Evolutionary conservation across 2,113 vertebrate species (phyloP), one percentile per base, ranked within the genome.

Genomic region (Sapayoa aenigma): DNA sequence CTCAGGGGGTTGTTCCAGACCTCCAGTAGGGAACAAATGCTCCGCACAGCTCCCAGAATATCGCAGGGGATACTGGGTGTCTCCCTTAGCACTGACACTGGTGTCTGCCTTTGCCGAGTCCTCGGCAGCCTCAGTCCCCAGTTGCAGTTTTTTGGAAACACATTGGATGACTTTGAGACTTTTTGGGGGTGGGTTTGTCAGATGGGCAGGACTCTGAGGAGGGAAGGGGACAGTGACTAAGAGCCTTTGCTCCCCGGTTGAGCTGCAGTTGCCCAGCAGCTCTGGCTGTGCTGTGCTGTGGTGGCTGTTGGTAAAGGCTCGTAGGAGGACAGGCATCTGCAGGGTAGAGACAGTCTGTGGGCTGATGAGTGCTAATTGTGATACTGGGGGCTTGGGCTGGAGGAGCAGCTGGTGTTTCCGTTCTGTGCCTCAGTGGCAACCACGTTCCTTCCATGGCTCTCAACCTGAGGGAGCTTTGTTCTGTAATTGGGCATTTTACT

Each of bases 61-160:
- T 19, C 9, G 12, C 2, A 6, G 62, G n/a, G 41, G 6, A 21
- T 37, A 0, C 13, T 5, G 7, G 35, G 9, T 44, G 8, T 60
- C 35, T 58, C 27, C 9, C 56, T 18, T 8, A 24, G 19, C 67
- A 47, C 33, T 19, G 31, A 5, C 56, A 25, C 9, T 7, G 14
- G 65, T 16, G 7, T 2, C 55, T 47, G 60, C 11, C 1, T n/a
- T 28, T 46, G 41, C 60, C 41, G 24, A 28, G 17, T 39, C 16
- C 1, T 6, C 37, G 11, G 37, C 56, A 52, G 41, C 53, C 2
- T 42, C 41, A 42, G 41, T 11, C 0, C 68, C 16, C 5, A 19
- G 2, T 62, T 59, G 12, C 12, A 21, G 52, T 14, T 37, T 44
- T 63, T 46, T 23, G 16, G 41, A 37, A 65, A 23, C 10, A 5